These are phyloP conservation scores for Crematogaster levior DNA, from an alignment of 2,888 invertebrate species.

Conservation along the genomic window DNA sequence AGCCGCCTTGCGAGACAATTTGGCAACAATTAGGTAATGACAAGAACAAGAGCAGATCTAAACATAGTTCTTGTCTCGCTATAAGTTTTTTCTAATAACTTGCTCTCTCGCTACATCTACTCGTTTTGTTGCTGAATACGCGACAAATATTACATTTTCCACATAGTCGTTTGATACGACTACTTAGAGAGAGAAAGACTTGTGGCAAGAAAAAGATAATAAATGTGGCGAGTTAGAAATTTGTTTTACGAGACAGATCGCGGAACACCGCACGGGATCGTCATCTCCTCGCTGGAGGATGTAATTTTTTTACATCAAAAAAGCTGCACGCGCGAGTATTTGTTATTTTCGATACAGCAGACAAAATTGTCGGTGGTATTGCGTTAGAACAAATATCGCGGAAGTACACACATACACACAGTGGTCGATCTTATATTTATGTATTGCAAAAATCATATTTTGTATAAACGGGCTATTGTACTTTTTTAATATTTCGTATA, in stretches of 20 bases:
- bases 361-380: slow-evolving; percentile 74
- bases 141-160: neutral
- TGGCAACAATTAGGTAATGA: slow-evolving; percentile 9
- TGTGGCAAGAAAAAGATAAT: neutral
- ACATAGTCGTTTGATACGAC: neutral
- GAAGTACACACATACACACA: slow-evolving; percentile 66
- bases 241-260: neutral
- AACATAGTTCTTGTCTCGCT: slow-evolving; percentile 5
- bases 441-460: slow-evolving; percentile 83
- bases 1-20: neutral
- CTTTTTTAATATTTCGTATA: slow-evolving; percentile 84
- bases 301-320: slow-evolving; percentile 73
- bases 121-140: slow-evolving; percentile 1
- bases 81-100: slow-evolving; percentile 14
- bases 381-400: slow-evolving; percentile 72
- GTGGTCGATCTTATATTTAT: slow-evolving; percentile 80
- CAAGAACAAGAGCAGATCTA: slow-evolving; percentile 10
- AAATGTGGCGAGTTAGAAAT: slow-evolving; percentile 5
- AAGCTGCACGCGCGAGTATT: slow-evolving; percentile 67
- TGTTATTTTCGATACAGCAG: slow-evolving; percentile 75
- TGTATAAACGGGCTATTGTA: slow-evolving; percentile 85
- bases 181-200: slow-evolving; percentile 11
- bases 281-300: slow-evolving; percentile 69
- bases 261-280: slow-evolving; percentile 18
- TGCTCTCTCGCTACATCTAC: neutral